Conservation (phyloP, 2,113 vertebrate species). For the Danio rerio region DNA sequence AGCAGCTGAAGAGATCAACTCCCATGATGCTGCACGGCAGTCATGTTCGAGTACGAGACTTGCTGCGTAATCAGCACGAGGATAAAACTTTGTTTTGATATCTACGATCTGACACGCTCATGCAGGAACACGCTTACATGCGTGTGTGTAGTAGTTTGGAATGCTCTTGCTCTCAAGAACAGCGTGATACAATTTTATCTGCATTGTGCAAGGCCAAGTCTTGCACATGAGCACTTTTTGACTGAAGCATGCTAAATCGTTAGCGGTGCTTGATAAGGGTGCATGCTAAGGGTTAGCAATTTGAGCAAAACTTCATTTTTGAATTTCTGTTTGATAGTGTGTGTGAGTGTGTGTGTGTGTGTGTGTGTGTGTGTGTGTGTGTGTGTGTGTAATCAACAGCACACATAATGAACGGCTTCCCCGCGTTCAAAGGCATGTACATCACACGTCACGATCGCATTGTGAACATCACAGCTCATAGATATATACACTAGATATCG, state of each 20-base stretch:
- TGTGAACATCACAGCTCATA: too few relatives aligned
- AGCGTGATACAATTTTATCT: neutral
- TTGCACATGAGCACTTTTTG: conserved; percentile 3
- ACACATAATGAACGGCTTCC: too few relatives aligned
- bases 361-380: too few relatives aligned
- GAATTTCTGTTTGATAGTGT: too few relatives aligned
- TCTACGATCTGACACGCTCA: conserved; percentile 45
- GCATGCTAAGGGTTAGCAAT: neutral
- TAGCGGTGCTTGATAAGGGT: neutral
- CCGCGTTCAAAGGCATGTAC: too few relatives aligned
- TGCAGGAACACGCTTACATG: conserved; percentile 33
- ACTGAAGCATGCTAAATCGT: neutral
- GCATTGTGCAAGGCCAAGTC: conserved; percentile 17
- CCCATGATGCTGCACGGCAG: conserved; percentile 24
- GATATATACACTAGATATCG: too few relatives aligned
- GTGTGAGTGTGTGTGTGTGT: too few relatives aligned
- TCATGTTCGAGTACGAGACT: neutral
- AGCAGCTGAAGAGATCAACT: neutral
- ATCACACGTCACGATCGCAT: too few relatives aligned
- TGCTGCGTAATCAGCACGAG: conserved; percentile 40
- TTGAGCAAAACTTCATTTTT: conserved; percentile 1
- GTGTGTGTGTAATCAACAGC: too few relatives aligned
- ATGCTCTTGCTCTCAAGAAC: neutral
- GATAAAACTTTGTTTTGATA: conserved; percentile 47
- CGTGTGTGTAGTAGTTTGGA: conserved; percentile 13